Evolutionary conservation across 2,888 invertebrate genomes (phyloP), one percentile per base, ranked within the genome.

Genomic region (Stenchaetothrips biformis): DNA sequence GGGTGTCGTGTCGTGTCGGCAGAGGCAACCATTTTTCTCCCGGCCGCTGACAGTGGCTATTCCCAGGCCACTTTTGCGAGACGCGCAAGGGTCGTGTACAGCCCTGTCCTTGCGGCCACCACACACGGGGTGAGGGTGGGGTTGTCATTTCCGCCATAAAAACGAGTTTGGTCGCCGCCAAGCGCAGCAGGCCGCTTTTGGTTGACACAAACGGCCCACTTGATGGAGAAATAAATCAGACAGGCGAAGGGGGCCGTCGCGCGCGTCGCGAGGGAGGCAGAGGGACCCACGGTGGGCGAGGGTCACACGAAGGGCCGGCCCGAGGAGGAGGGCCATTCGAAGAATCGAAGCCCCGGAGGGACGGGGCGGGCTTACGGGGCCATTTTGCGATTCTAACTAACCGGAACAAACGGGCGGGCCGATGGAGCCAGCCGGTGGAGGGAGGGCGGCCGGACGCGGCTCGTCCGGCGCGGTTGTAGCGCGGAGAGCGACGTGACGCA

Each of bases 341-440:
- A 8, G 53, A 11, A 6, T 4, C 53, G 53, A 13, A 18, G 53
- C 53, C 37, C 53, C 18, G n/a, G 67, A 21, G n/a, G 21, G 67
- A 4, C 3, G 67, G 16, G n/a, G n/a, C n/a, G n/a, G 21, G n/a
- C 67, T 18, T 6, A 37, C 37, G 7, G 67, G 67, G n/a, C 67
- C 67, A 67, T 67, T 67, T 67, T 21, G 67, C 7, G 67, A 67
- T 67, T 67, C 67, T 67, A 67, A 67, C 67, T 67, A 67, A 67
- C 67, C 67, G 67, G 67, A 67, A 67, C 67, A 67, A 67, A 67
- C 67, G 37, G 37, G 37, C 37, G 37, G 37, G 37, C 37, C 37
- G 62, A 62, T 62, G 16, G 49, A 49, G 49, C 49, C 49, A 7
- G 49, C 49, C 49, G 49, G 11, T 16, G n/a, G n/a, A n/a, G n/a